Percentiles rank a stretch among this genome's conserved stretches.
These are phyloP conservation scores for Pasiphila rectangulata DNA, from an alignment of 2,888 invertebrate genomes.

Conservation along the genomic window DNA sequence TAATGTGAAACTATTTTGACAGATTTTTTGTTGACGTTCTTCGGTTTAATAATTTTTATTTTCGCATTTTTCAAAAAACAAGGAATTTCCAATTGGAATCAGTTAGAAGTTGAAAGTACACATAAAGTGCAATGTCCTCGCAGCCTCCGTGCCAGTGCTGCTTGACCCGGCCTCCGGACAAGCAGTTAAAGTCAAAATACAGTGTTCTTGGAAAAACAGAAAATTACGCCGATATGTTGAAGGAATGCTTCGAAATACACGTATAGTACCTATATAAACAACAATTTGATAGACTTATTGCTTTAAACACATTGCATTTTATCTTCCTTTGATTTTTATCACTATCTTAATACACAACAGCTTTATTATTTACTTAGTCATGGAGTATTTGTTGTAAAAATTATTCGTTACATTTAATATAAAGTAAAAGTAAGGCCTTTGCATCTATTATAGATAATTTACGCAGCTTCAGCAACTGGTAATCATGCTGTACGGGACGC, in stretches of 20 bases:
- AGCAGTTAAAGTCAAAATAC: conserved; percentile 54
- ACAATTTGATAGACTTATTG: too few species aligned
- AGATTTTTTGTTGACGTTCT: conserved; percentile 2
- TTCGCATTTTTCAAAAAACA: background rate
- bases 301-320: too few species aligned
- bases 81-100: conserved; percentile 4
- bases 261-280: conserved; percentile 52
- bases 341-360: too few species aligned
- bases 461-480: too few species aligned
- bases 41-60: background rate
- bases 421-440: too few species aligned
- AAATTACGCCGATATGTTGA: conserved; percentile 65
- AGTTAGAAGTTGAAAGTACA: background rate
- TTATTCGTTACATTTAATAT: too few species aligned
- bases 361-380: too few species aligned
- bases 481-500: too few species aligned
- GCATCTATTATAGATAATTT: too few species aligned
- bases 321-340: too few species aligned
- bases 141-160: conserved; percentile 57
- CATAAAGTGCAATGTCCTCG: conserved; percentile 42
- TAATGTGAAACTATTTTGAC: background rate
- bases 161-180: conserved; percentile 60
- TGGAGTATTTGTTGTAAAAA: too few species aligned
- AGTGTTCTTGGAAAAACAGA: conserved; percentile 54
- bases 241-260: conserved; percentile 69